Conservation (phyloP, 1,140 invertebrate genomes). For the Cyclargus thomasi region DNA sequence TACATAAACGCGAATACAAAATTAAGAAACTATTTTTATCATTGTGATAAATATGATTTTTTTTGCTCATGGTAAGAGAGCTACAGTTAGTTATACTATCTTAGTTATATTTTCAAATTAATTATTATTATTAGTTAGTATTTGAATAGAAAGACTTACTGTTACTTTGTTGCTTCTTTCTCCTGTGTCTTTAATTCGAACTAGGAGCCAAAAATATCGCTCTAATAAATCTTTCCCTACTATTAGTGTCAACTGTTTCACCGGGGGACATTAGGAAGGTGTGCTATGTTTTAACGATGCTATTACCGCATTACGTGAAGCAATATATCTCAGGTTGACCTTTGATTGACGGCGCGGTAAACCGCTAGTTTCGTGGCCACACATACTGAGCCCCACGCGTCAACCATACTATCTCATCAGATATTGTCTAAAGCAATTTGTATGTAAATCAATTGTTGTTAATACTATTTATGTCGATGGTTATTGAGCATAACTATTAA, state of each 20-base stretch:
- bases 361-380: conserved; percentile 32
- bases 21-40: too few relatives aligned
- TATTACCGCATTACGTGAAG: conserved; percentile 24
- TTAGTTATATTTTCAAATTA: too few relatives aligned
- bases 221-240: conserved; percentile 4
- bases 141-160: neutral
- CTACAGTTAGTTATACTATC: too few relatives aligned
- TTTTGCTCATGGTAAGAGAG: too few relatives aligned
- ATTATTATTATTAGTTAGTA: neutral
- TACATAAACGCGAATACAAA: too few relatives aligned
- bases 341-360: conserved; percentile 25
- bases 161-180: neutral
- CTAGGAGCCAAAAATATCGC: neutral
- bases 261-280: conserved; percentile 11
- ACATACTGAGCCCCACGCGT: conserved; percentile 46
- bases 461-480: conserved; percentile 73
- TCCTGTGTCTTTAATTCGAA: neutral
- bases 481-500: conserved; percentile 69
- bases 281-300: conserved; percentile 15
- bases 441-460: conserved; percentile 75
- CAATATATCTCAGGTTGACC: conserved; percentile 24
- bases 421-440: conserved; percentile 75
- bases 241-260: conserved; percentile 10
- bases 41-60: too few relatives aligned
- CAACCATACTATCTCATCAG: conserved; percentile 67